Evolutionary conservation across 2,888 invertebrate genomes (phyloP).

Genomic region (Yponomeuta plumbellus): DNA sequence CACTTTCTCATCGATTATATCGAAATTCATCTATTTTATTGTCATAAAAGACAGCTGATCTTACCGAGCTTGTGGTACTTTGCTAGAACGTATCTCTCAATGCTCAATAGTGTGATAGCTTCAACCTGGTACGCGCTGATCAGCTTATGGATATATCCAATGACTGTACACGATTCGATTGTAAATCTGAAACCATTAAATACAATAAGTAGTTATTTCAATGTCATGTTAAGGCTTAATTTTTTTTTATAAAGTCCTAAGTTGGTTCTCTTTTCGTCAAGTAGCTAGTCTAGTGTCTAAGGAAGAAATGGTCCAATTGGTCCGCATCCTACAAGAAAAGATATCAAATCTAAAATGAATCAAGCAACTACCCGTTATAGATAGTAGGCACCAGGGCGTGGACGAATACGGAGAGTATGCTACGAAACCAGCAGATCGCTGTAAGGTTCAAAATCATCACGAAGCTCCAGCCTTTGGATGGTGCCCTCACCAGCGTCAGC

Average conservation of each 20-base stretch:
- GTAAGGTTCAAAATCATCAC: conserved; percentile 56
- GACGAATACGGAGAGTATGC: conserved; percentile 36
- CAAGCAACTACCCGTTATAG: conserved; percentile 32
- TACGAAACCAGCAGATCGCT: conserved; percentile 34
- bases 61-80: conserved; percentile 60
- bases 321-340: too few species aligned
- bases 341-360: too few species aligned
- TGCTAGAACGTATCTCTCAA: conserved; percentile 64
- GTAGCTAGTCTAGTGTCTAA: too few species aligned
- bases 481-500: conserved; percentile 12
- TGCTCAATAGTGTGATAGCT: conserved; percentile 60
- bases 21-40: too few species aligned
- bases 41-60: conserved; percentile 11
- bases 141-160: conserved; percentile 60
- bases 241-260: too few species aligned
- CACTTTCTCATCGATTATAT: too few species aligned
- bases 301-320: too few species aligned
- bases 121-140: conserved; percentile 64
- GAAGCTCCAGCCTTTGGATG: conserved; percentile 48
- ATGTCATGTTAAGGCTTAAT: too few species aligned
- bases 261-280: too few species aligned
- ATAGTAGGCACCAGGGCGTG: conserved; percentile 38
- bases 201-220: neutral
- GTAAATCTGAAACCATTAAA: neutral
- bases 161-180: conserved; percentile 37